Conservation (phyloP, 1,140 invertebrate species). For the Ceratoteleas bidentatus region DNA sequence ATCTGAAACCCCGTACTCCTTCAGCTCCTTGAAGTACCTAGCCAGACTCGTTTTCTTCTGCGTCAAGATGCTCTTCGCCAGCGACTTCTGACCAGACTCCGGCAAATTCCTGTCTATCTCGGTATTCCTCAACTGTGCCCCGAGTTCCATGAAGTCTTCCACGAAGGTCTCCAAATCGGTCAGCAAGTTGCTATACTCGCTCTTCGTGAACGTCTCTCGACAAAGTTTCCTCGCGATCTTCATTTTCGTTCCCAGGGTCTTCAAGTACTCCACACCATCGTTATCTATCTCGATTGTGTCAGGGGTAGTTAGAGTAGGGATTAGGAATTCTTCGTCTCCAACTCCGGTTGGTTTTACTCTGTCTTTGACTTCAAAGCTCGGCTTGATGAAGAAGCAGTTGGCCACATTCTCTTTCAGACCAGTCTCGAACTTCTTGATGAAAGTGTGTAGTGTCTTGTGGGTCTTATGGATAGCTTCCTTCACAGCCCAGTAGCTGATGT, state of each 20-base stretch:
- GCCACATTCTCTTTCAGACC: conserved; percentile 76
- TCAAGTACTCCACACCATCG: conserved; percentile 63
- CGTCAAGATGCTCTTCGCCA: conserved; percentile 90
- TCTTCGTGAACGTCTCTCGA: conserved; percentile 83
- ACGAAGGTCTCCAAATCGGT: conserved; percentile 85
- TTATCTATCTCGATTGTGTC: conserved; percentile 64
- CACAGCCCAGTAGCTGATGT: conserved; percentile 96
- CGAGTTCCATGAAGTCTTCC: conserved; percentile 84
- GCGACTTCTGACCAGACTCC: conserved; percentile 89
- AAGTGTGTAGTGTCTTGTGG: conserved; percentile 92
- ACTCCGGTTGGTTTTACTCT: not conserved
- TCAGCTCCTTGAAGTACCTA: conserved; percentile 91
- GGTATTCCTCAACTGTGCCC: conserved; percentile 84
- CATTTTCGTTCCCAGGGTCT: conserved; percentile 23
- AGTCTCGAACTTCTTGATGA: conserved; percentile 90
- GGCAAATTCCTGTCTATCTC: conserved; percentile 84
- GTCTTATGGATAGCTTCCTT: conserved; percentile 93
- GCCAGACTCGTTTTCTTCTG: conserved; percentile 91
- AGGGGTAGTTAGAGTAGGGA: conserved; percentile 19
- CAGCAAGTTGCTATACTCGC: conserved; percentile 83
- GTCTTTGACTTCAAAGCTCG: conserved; percentile 28
- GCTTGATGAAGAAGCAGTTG: conserved; percentile 69
- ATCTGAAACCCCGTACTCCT: conserved; percentile 89
- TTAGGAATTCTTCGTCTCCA: conserved; percentile 66
- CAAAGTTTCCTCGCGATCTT: conserved; percentile 84